These are phyloP conservation scores for Mimachlamys varia DNA, from an alignment of 2,888 invertebrate species.

Conservation along the genomic window DNA sequence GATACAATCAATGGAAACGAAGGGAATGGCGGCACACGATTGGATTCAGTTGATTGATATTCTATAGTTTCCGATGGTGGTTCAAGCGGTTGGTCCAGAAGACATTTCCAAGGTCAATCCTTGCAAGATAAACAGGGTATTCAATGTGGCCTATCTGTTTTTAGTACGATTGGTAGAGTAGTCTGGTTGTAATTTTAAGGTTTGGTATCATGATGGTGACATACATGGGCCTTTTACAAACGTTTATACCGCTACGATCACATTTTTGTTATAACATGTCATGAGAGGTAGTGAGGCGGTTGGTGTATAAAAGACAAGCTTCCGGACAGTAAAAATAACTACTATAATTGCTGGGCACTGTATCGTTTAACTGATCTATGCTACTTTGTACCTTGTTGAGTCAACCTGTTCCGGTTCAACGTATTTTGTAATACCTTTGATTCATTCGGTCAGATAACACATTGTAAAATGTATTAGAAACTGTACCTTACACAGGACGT, in stretches of 20 bases:
- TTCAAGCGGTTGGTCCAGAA: background rate
- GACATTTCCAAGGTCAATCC: background rate
- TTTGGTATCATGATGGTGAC: background rate
- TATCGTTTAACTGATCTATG: background rate
- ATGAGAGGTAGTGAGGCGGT: no score
- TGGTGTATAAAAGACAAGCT: background rate
- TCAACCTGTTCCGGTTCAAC: no score
- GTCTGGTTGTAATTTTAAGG: background rate
- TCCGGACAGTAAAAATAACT: background rate
- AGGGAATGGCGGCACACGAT: background rate
- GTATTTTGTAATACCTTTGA: no score
- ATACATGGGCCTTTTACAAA: background rate
- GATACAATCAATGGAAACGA: background rate
- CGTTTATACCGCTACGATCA: background rate
- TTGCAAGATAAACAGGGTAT: background rate
- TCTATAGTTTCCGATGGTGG: background rate
- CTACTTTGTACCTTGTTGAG: no score
- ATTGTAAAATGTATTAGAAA: no score
- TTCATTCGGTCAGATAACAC: no score
- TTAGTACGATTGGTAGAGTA: background rate
- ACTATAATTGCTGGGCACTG: background rate
- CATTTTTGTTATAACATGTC: background rate
- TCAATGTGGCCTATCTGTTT: background rate
- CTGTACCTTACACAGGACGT: no score
- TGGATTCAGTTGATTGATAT: background rate